Base-by-base conservation (phyloP, 2,888 invertebrate species). In the Gnatocerus cornutus region DNA sequence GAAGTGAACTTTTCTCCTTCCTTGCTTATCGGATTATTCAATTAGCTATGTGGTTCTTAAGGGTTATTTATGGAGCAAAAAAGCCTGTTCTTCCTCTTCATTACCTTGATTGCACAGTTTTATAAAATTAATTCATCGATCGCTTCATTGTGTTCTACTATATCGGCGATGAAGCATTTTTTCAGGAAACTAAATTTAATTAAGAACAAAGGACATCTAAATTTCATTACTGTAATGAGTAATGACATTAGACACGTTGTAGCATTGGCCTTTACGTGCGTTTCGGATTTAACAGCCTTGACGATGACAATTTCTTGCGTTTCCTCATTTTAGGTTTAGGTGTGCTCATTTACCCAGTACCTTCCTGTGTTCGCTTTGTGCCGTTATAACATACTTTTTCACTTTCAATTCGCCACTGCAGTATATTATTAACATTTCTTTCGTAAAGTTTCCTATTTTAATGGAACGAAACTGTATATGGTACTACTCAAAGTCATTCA, bases 111-210 rank as follows among this genome's bases (percentile, higher is more conserved):
- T 52, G 37, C 55, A n/a, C n/a, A 29, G 13, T 53, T 33, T 53
- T 53, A 63, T 9, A 41, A 63, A 37, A 61, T 46, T 13, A 61
- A 13, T 37, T 10, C 27, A 48, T 61, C 61, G 61, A 61, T 61
- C 48, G 48, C 37, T 37, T 33, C 37, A 55, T 55, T 55, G 39
- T 55, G n/a, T 52, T 7, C 30, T 21, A 29, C 33, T 12, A 39
- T 29, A 58, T 37, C n/a, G 7, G 13, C 27, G 12, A 33, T 16
- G 14, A 59, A 48, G 5, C 29, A 43, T n/a, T 59, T 59, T 59
- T 59, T 48, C 37, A 14, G 27, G 33, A 33, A 16, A 33, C 33
- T 33, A 46, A 59, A 59, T 59, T 33, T 14, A 59, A 59, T 59
- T 46, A 59, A 33, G 21, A 13, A 45, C 45, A 58, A 59, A 59